phyloP scores from a whole-genome alignment of 2,797 vertebrate genomes.

The Geotrypetes seraphini region DNA sequence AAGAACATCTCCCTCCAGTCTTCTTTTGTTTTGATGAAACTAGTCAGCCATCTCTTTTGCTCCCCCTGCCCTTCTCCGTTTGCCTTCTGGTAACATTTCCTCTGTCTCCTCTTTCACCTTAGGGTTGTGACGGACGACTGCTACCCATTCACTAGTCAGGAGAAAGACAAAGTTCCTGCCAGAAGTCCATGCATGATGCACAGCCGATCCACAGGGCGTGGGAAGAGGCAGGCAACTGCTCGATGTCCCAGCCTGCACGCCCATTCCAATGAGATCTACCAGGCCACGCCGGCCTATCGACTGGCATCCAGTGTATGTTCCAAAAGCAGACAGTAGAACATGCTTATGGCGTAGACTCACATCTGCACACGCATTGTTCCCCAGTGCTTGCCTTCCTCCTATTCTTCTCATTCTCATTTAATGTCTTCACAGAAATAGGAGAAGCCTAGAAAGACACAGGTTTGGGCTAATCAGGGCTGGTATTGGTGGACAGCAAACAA shows the following conservation, averaged over 20 bases:
- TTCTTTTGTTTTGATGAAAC: too few relatives aligned
- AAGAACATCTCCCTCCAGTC: too few relatives aligned
- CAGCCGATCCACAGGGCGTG: constrained; percentile 76
- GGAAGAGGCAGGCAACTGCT: constrained; percentile 73
- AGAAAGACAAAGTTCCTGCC: constrained; percentile 27
- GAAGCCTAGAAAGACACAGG: too few relatives aligned
- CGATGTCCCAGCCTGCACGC: constrained; percentile 47
- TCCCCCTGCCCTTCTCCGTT: fast-evolving
- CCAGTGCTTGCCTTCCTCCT: fast-evolving
- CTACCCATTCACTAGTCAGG: constrained; percentile 69
- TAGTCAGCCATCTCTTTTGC: too few relatives aligned
- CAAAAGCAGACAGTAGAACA: too few relatives aligned
- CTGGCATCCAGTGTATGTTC: constrained; percentile 52
- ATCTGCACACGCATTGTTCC: fast-evolving
- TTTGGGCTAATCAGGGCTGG: too few relatives aligned
- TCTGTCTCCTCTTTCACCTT: neutral
- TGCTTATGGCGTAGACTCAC: too few relatives aligned
- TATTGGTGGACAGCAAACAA: too few relatives aligned
- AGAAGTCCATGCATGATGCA: constrained; percentile 85
- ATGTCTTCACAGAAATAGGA: too few relatives aligned
- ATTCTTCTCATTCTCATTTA: too few relatives aligned
- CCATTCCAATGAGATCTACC: constrained; percentile 58
- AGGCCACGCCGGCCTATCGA: constrained; percentile 63
- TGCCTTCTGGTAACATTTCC: too few relatives aligned
- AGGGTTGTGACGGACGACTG: constrained; percentile 89